Evolutionary conservation across 2,113 vertebrate species (phyloP).

Genomic region (Toxotes jaculatrix): DNA sequence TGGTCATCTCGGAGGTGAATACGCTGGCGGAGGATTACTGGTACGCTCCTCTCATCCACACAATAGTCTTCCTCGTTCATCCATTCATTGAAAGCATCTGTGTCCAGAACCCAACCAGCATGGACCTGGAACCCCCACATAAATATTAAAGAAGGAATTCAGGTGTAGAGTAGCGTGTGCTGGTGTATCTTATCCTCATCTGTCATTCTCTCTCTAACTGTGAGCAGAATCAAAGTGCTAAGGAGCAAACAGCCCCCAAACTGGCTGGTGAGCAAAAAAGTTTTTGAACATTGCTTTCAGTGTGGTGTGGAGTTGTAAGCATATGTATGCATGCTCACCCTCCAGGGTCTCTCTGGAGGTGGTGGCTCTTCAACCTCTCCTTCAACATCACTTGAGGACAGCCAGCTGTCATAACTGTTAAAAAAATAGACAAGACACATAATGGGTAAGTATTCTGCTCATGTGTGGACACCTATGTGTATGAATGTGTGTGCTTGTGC

Average conservation of each 20-base stretch:
- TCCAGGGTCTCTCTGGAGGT: constrained; percentile 90
- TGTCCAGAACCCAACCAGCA: constrained; percentile 93
- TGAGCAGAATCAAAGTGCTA: not conserved
- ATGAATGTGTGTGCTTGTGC: not conserved
- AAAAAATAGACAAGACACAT: not conserved
- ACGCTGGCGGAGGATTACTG: constrained; percentile 87
- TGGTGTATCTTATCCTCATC: constrained; percentile 7
- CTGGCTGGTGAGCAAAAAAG: not conserved
- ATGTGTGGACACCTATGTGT: not conserved
- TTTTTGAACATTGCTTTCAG: not conserved
- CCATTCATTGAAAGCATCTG: constrained; percentile 95
- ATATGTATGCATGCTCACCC: constrained; percentile 81
- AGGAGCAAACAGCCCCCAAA: not conserved
- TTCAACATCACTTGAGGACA: constrained; percentile 90
- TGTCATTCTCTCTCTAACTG: not conserved
- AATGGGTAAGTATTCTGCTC: not conserved
- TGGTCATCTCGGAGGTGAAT: constrained; percentile 91
- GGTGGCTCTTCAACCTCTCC: constrained; percentile 92
- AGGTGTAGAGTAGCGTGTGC: not conserved
- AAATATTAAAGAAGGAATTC: constrained; percentile 4
- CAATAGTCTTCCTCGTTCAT: constrained; percentile 99
- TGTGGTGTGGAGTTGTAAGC: not conserved
- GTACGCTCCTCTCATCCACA: constrained; percentile 91
- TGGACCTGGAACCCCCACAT: constrained; percentile 85
- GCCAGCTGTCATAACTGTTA: constrained; percentile 93